phyloP scores from a whole-genome alignment of 1,140 invertebrate species.

The Homalodisca vitripennis region DNA sequence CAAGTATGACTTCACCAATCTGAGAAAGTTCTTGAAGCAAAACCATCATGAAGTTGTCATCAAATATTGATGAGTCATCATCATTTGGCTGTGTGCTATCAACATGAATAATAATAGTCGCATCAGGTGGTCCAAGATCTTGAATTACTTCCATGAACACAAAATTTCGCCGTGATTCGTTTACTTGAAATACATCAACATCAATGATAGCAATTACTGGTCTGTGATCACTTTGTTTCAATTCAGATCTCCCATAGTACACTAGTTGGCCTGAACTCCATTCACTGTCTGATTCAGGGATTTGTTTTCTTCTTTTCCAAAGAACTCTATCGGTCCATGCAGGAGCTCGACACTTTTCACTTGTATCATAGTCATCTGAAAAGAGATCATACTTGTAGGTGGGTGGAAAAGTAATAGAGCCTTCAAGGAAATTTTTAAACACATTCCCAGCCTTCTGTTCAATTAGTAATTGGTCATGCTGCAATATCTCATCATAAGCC shows the following conservation, averaged over 20 bases:
- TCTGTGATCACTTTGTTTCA: constrained; percentile 98
- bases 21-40: constrained; percentile 70
- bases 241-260: constrained; percentile 88
- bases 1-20: constrained; percentile 84
- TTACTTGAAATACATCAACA: constrained; percentile 78
- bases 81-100: constrained; percentile 46
- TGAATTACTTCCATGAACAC: constrained; percentile 84
- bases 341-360: constrained; percentile 94
- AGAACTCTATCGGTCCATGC: constrained; percentile 98
- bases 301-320: constrained; percentile 77
- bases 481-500: constrained; percentile 75
- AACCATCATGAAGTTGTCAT: constrained; percentile 70
- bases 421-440: constrained; percentile 95
- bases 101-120: constrained; percentile 80
- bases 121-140: constrained; percentile 91
- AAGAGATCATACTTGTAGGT: constrained; percentile 99
- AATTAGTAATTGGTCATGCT: constrained; percentile 85
- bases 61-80: constrained; percentile 53
- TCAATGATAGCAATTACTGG: constrained; percentile 91
- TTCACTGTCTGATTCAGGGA: constrained; percentile 63
- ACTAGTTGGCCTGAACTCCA: constrained; percentile 77
- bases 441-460: constrained; percentile 80
- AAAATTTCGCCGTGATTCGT: constrained; percentile 66
- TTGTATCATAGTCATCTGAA: constrained; percentile 98
- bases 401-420: constrained; percentile 87